Percentiles rank a stretch among this genome's conserved stretches.
These are phyloP conservation scores for Threskiornis aethiopicus DNA, from an alignment of 2,797 vertebrate species.

Conservation along the genomic window DNA sequence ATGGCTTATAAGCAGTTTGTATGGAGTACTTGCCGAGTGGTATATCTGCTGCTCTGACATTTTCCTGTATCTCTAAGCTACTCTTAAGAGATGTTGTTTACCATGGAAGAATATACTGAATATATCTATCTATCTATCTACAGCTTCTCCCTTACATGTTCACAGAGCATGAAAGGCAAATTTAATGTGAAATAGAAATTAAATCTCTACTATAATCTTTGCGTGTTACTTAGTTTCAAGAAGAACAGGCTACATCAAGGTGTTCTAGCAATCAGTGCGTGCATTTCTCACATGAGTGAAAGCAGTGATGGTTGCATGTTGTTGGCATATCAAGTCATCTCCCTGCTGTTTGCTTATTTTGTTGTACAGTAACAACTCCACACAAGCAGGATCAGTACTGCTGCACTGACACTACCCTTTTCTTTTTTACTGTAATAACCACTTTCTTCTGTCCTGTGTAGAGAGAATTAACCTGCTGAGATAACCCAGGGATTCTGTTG, in stretches of 20 bases:
- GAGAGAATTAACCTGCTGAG: neutral
- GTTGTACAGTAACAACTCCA: neutral
- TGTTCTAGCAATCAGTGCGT: neutral
- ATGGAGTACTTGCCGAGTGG: neutral
- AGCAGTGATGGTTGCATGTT: neutral
- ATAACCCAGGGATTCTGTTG: neutral
- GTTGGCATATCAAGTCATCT: neutral
- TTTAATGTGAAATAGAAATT: neutral
- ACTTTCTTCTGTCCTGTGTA: neutral
- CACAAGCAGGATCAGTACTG: neutral
- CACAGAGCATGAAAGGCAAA: neutral
- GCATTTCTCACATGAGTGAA: neutral
- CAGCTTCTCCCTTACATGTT: neutral
- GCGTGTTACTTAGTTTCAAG: neutral
- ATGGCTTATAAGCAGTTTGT: neutral
- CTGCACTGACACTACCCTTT: neutral
- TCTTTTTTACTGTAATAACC: neutral
- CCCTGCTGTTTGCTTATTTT: neutral
- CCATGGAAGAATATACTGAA: neutral
- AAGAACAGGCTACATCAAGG: neutral
- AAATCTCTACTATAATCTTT: neutral
- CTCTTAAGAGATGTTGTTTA: neutral
- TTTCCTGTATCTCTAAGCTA: neutral
- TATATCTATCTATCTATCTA: neutral
- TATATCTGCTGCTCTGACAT: neutral